phyloP scores from a whole-genome alignment of 1,140 invertebrate genomes.

The Listronotus bonariensis region DNA sequence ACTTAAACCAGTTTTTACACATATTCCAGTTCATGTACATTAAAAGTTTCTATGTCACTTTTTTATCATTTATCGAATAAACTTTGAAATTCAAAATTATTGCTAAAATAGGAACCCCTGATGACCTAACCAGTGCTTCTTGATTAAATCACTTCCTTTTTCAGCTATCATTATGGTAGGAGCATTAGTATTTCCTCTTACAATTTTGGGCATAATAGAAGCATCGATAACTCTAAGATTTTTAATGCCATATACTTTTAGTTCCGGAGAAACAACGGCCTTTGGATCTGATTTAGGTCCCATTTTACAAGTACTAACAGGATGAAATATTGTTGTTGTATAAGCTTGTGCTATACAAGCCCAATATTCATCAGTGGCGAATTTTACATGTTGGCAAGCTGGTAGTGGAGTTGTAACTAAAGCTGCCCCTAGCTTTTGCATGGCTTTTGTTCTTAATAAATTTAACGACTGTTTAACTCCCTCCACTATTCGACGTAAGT shows the following conservation, averaged over 20 bases:
- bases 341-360: constrained; percentile 57
- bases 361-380: constrained; percentile 60
- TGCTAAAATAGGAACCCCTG: background rate
- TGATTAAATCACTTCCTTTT: constrained; percentile 69
- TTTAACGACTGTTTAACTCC: constrained; percentile 59
- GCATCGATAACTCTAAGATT: constrained; percentile 55
- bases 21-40: too few relatives aligned
- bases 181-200: constrained; percentile 68
- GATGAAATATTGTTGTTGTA: constrained; percentile 59
- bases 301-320: constrained; percentile 67
- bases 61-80: too few relatives aligned
- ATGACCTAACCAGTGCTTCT: constrained; percentile 52
- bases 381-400: constrained; percentile 53
- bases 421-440: constrained; percentile 53
- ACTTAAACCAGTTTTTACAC: too few relatives aligned
- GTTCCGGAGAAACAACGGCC: constrained; percentile 54
- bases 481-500: constrained; percentile 61
- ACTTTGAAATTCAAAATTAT: constrained; percentile 6
- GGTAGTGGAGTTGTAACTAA: constrained; percentile 55
- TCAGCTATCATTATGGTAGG: constrained; percentile 73
- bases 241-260: constrained; percentile 52
- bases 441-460: constrained; percentile 58
- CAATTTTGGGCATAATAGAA: constrained; percentile 60
- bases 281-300: constrained; percentile 53
- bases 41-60: too few relatives aligned